phyloP scores from a whole-genome alignment of 2,113 vertebrate genomes.

The Alexandromys fortis region DNA sequence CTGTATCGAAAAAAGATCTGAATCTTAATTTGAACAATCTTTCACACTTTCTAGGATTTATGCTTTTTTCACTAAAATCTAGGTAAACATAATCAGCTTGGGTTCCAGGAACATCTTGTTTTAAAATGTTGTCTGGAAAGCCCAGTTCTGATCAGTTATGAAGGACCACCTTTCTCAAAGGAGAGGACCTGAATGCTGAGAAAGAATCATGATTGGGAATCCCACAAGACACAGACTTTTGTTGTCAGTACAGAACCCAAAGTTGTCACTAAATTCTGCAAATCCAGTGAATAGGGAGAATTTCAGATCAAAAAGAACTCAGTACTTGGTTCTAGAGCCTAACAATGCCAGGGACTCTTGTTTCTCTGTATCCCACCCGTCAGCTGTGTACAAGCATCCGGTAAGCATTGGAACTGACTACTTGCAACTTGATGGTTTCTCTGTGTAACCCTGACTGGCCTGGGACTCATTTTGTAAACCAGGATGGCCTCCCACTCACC shows the following conservation, averaged over 20 bases:
- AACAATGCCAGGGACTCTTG: not conserved
- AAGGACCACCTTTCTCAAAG: not conserved
- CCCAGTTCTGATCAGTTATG: not conserved
- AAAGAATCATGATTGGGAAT: not conserved
- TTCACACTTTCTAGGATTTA: not conserved
- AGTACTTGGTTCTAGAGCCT: slow-evolving; percentile 18
- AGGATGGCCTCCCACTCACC: not conserved
- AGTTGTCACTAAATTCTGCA: slow-evolving; percentile 56
- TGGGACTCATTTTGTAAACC: not conserved
- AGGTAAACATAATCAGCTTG: slow-evolving; percentile 31
- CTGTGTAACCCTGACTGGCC: not conserved
- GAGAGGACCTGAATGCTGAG: not conserved
- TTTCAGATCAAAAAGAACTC: slow-evolving; percentile 41
- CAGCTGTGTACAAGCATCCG: slow-evolving; percentile 12
- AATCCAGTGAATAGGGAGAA: slow-evolving; percentile 23
- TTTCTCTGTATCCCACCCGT: not conserved
- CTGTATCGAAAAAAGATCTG: not conserved
- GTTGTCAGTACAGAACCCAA: slow-evolving; percentile 8
- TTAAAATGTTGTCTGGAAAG: slow-evolving; percentile 39
- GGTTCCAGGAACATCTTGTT: not conserved
- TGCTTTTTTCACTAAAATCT: slow-evolving; percentile 38
- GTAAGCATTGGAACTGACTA: not conserved
- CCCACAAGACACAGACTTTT: not conserved
- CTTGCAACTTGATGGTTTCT: not conserved
- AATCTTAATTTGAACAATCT: slow-evolving; percentile 6